Evolutionary conservation across 1,140 invertebrate genomes (phyloP), one percentile per base, ranked within the genome.

Genomic region (Phymorhynchus buccinoides): DNA sequence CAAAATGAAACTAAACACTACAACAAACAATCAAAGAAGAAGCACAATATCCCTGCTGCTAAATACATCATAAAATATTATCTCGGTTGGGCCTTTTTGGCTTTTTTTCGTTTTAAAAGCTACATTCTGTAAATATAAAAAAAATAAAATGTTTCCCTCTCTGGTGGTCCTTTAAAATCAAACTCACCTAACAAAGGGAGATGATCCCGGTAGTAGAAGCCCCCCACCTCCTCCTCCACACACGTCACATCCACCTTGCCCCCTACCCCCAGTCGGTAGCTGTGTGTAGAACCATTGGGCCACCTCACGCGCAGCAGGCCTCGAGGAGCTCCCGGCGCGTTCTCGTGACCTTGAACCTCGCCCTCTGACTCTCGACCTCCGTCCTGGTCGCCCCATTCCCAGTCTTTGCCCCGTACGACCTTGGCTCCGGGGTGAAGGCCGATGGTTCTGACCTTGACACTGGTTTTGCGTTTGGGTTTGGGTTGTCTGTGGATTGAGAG

Each of bases 271-370:
- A 96, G 88, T 86, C 95, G 91, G 90, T 95, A 96, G 48, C 97
- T 96, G 93, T 97, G 97, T 75, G 96, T 96, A 7, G 95, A 95
- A 4, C 86, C 88, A 32, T 86, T 90, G 27, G 95, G 94, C 97
- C 97, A 98, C 4, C 95, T 95, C 1, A 98, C 97, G 89, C 96
- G 96, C 3, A 96, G 97, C 1, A 97, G 96, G 75, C 96, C 97
- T 81, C 96, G 94, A 56, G 96, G 96, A 93, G 97, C 96, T 88
- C 96, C 96, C 84, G 42, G 42, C 22, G 35, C 48, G 16, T 48
- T 94, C 88, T 95, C 95, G 68, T 96, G 96, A 93, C 97, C 96
- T 88, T 96, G 96, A 85, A 97, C 96, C 96, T 97, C 97, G 35
- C 80, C 80, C 66, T 96, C 96, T 80, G 96, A 84, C 42, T 30